Percentiles rank a stretch among this genome's conserved stretches.
phyloP scores from a whole-genome alignment of 2,113 vertebrate species.

The Tachysurus vachellii region DNA sequence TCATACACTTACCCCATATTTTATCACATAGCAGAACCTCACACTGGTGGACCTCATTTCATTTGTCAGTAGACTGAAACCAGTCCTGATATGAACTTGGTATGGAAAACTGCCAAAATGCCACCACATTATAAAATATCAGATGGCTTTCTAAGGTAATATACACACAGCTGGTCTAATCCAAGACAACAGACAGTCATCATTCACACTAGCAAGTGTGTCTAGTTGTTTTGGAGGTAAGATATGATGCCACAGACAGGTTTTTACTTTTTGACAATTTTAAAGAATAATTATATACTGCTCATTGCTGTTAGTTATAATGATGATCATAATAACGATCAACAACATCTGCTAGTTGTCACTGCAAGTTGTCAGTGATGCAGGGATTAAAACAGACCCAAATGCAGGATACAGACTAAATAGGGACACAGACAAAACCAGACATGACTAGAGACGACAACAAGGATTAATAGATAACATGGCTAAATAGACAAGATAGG shows the following conservation, averaged over 20 bases:
- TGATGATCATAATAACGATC: neutral
- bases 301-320: neutral
- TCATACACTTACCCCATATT: neutral
- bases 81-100: neutral
- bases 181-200: neutral
- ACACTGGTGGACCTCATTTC: neutral
- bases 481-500: too few relatives aligned
- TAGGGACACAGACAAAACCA: too few relatives aligned
- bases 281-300: neutral
- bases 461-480: too few relatives aligned
- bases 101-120: neutral
- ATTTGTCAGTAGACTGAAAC: neutral
- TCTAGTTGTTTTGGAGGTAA: neutral
- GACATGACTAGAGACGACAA: too few relatives aligned
- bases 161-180: neutral
- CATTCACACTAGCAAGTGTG: neutral
- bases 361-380: too few relatives aligned
- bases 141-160: neutral
- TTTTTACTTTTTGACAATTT: neutral
- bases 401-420: too few relatives aligned
- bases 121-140: neutral
- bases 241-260: too few relatives aligned
- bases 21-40: constrained; percentile 2
- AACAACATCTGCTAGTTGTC: neutral
- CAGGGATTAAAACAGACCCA: too few relatives aligned